Evolutionary conservation across 2,113 vertebrate species (phyloP), one percentile per base, ranked within the genome.

Genomic region (Octodon degus): DNA sequence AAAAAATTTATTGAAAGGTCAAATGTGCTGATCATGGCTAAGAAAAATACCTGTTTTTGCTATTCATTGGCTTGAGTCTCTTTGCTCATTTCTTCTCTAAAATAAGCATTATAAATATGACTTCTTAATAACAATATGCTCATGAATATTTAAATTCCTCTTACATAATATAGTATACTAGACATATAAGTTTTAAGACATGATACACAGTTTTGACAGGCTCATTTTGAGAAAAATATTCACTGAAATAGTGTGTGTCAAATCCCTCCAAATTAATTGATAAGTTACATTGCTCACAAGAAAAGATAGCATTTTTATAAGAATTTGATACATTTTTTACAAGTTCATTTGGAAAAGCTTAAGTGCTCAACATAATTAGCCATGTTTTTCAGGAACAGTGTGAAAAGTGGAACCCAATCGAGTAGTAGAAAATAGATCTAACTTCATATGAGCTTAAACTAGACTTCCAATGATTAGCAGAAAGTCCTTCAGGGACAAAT

Each of bases 161-260:
- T 40, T 79, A 85, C 0, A 20, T 55, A 50, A 63, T 2, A 53
- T 58, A 91, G 50, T 2, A 3, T 3, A 37, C 22, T 91, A 22
- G 32, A 34, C 37, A 63, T 11, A 62, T 34, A 80, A 65, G 76
- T 43, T 10, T 53, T 88, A 92, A 81, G n/a, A 47, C 53, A 20
- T 16, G 13, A 20, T 67, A 87, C 5, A 91, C 40, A 90, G 24
- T 87, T 70, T 13, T 13, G 72, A 87, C 1, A 84, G 76, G 12
- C 19, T 53, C 27, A 88, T 77, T 97, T 81, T 94, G 62, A 37
- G 43, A 96, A 93, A 20, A 25, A 70, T 76, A 74, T 63, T 85
- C 63, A 86, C 25, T 40, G 40, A 91, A 90, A 86, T 81, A 37
- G 13, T 30, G 24, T 25, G 20, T 47, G 25, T 40, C 74, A 77